Conservation (phyloP, 2,797 vertebrate genomes). For the Anguilla marmorata region DNA sequence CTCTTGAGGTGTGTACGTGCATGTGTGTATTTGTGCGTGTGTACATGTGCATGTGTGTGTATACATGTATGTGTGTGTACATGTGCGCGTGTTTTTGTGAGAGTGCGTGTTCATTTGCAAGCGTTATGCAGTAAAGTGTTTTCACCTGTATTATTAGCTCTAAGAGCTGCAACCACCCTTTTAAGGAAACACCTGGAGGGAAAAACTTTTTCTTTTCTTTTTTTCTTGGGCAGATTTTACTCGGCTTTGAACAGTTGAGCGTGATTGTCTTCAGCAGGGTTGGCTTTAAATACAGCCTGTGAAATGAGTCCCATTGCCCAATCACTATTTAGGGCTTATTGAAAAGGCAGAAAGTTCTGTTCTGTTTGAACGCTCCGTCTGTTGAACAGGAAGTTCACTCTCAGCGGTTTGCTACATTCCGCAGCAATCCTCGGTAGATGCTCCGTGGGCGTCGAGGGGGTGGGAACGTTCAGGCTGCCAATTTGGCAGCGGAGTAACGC, state of each 20-base stretch:
- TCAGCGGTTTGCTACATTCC: not conserved
- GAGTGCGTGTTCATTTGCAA: too few species aligned
- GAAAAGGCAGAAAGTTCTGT: not conserved
- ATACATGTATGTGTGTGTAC: not conserved
- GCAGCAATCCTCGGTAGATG: not conserved
- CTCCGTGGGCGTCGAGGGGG: not conserved
- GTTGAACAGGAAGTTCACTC: slow-evolving; percentile 1
- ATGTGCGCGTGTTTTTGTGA: too few species aligned
- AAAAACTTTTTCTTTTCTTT: slow-evolving; percentile 48
- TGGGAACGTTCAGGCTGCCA: not conserved
- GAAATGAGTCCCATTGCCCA: not conserved
- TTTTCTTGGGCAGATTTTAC: slow-evolving; percentile 46
- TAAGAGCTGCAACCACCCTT: slow-evolving; percentile 51
- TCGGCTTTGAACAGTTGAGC: not conserved
- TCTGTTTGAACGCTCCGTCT: not conserved
- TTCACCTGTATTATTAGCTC: slow-evolving; percentile 67
- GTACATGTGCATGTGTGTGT: not conserved
- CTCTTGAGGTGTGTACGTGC: slow-evolving; percentile 55
- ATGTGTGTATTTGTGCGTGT: not conserved
- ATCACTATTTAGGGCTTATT: not conserved
- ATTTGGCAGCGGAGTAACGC: not conserved
- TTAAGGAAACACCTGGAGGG: slow-evolving; percentile 45
- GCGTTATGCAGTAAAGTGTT: slow-evolving; percentile 55
- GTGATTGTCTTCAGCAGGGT: not conserved
- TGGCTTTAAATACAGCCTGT: not conserved